Evolutionary conservation across 2,888 invertebrate genomes (phyloP).

Genomic region (Drosophila quinaria): DNA sequence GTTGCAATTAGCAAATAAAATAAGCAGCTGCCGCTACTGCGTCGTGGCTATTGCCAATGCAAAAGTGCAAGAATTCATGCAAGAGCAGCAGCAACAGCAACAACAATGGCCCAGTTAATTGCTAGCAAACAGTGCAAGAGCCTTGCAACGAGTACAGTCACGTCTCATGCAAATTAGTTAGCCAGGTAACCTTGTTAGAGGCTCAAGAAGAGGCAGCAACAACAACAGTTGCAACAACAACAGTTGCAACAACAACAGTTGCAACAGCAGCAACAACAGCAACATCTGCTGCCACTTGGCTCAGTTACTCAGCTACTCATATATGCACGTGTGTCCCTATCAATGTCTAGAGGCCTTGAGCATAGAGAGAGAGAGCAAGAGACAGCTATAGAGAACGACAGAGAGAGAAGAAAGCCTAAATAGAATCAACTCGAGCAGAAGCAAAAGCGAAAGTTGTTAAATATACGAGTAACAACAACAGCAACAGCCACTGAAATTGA

Average conservation of each 20-base stretch:
- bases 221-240: slow-evolving; percentile 6
- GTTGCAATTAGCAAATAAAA: slow-evolving; percentile 81
- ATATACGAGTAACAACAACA: slow-evolving; percentile 2
- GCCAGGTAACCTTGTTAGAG: slow-evolving; percentile 75
- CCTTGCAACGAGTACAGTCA: slow-evolving; percentile 71
- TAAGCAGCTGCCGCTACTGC: slow-evolving; percentile 64
- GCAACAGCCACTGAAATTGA: slow-evolving; percentile 1
- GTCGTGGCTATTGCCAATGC: slow-evolving; percentile 53
- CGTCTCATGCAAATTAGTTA: slow-evolving; percentile 75
- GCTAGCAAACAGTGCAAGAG: slow-evolving; percentile 69
- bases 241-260: slow-evolving; percentile 2
- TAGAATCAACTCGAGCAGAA: slow-evolving; percentile 12
- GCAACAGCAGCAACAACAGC: slow-evolving; percentile 13
- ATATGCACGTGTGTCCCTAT: slow-evolving; percentile 27
- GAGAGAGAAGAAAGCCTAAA: slow-evolving; percentile 9
- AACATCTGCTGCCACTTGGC: slow-evolving; percentile 21
- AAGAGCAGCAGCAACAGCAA: slow-evolving; percentile 27
- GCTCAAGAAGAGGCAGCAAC: slow-evolving; percentile 16
- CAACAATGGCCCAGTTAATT: slow-evolving; percentile 74
- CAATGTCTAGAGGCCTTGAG: slow-evolving; percentile 16
- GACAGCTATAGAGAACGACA: background rate
- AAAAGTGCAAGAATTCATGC: slow-evolving; percentile 50
- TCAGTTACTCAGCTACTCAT: slow-evolving; percentile 33
- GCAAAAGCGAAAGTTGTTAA: slow-evolving; percentile 27
- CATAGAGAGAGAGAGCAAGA: background rate